phyloP scores from a whole-genome alignment of 2,888 invertebrate species.

The Rotaria sp. region DNA sequence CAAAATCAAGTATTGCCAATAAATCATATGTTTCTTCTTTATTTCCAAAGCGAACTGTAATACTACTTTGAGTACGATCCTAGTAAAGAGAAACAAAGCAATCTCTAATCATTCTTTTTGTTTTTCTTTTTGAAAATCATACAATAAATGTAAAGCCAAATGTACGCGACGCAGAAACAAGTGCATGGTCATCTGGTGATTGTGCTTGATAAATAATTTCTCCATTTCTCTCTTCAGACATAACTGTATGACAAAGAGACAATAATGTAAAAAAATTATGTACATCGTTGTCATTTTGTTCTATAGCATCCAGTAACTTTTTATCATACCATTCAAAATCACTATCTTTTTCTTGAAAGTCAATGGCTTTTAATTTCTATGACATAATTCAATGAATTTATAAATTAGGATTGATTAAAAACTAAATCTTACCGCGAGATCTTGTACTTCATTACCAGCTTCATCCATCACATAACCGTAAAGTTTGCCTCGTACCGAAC shows the following conservation, averaged over 20 bases:
- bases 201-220: conserved; percentile 68
- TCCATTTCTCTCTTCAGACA: conserved; percentile 83
- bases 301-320: conserved; percentile 73
- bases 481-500: conserved; percentile 80
- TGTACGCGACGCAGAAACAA: conserved; percentile 92
- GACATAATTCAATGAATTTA: conserved; percentile 72
- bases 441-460: conserved; percentile 57
- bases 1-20: conserved; percentile 94
- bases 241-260: conserved; percentile 94
- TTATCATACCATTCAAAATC: conserved; percentile 83
- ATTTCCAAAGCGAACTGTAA: conserved; percentile 64
- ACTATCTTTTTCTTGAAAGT: not conserved
- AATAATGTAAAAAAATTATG: conserved; percentile 82
- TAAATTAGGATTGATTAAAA: conserved; percentile 68
- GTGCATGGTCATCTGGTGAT: conserved; percentile 92
- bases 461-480: conserved; percentile 76
- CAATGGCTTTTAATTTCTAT: conserved; percentile 64
- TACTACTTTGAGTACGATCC: conserved; percentile 58
- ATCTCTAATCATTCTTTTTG: not conserved
- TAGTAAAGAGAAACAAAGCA: conserved; percentile 44
- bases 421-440: not conserved
- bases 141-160: conserved; percentile 84
- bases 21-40: conserved; percentile 70
- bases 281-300: conserved; percentile 65
- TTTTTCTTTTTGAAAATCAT: conserved; percentile 61